A percentile compares a stretch with the other conserved stretches of the same genome.
Conservation (phyloP, 2,113 vertebrate genomes). For the Marcusenius ussheri region DNA sequence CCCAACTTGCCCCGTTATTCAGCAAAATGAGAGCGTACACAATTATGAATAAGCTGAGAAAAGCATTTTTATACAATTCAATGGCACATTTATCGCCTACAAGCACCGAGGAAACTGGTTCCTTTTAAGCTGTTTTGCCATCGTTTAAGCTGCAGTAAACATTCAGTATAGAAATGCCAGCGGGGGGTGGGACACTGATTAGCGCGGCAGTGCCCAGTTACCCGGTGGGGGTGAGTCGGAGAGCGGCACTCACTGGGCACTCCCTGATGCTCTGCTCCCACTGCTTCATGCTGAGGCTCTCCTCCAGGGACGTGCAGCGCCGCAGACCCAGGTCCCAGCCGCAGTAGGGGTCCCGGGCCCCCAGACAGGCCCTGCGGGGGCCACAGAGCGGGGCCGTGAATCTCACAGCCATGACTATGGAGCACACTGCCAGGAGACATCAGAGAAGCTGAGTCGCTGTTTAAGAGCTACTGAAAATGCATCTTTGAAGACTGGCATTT, state of each 20-base stretch:
- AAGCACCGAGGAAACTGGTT: neutral
- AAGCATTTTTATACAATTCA: neutral
- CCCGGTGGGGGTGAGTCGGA: neutral
- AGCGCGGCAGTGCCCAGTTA: neutral
- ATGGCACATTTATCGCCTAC: neutral
- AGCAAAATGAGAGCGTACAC: neutral
- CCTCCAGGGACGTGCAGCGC: conserved; percentile 81
- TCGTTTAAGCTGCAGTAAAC: neutral
- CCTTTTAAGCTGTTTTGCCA: neutral
- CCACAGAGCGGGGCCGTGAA: neutral
- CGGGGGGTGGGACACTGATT: neutral
- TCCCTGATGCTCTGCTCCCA: conserved; percentile 83
- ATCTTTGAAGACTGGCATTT: neutral
- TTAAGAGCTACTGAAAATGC: neutral
- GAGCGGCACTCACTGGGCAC: conserved; percentile 75
- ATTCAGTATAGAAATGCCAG: neutral
- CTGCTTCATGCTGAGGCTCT: conserved; percentile 82
- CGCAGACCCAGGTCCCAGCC: conserved; percentile 85
- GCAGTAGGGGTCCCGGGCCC: conserved; percentile 89
- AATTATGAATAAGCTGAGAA: neutral
- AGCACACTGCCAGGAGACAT: neutral
- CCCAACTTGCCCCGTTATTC: neutral
- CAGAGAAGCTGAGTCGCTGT: neutral
- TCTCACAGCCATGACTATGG: neutral
- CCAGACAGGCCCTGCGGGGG: conserved; percentile 70